Evolutionary conservation across 1,140 invertebrate species (phyloP), one percentile per base, ranked within the genome.

Genomic region (Papilio xuthus): DNA sequence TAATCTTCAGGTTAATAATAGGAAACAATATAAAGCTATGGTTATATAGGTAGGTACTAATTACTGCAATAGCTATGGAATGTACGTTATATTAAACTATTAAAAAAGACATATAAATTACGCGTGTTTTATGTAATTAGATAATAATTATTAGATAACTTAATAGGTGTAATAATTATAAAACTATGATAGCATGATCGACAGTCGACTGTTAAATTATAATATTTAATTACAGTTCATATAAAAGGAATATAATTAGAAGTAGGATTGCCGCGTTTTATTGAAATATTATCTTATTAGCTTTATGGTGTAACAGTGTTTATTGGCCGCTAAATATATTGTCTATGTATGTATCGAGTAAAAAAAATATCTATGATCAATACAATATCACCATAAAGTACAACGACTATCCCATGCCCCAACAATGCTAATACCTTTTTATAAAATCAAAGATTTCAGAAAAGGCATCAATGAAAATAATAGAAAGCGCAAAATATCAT

Each of bases 141-240:
- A 6, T 60, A 26, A 23, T 23, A 23, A 10, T 26, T 9, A 60
- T 60, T 60, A 10, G 10, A 60, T 20, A 60, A 26, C 9, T 60
- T 10, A 60, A 26, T 60, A 12, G 13, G 10, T 26, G 56, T 26
- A 23, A 60, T 28, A 60, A 56, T 56, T 56, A 60, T 71, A 20
- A 41, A 10, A 71, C 32, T 18, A 71, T 44, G n/a, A 44, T 42
- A 42, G 15, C 37, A 23, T 42, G 37, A 37, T 71, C 37, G 69
- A 71, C 69, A 71, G 69, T 41, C 37, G 32, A 41, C 10, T 41
- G 32, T 71, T 20, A 71, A 41, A 41, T 71, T 71, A 71, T 71
- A n/a, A n/a, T n/a, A n/a, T 71, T 71, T 71, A 71, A 71, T 56
- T 56, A 56, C 20, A 56, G 3, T 56, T 56, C 9, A 56, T 56